A percentile compares a stretch with the other conserved stretches of the same genome.
Conservation (phyloP, 2,888 invertebrate genomes). For the Cantharis flavilabris region DNA sequence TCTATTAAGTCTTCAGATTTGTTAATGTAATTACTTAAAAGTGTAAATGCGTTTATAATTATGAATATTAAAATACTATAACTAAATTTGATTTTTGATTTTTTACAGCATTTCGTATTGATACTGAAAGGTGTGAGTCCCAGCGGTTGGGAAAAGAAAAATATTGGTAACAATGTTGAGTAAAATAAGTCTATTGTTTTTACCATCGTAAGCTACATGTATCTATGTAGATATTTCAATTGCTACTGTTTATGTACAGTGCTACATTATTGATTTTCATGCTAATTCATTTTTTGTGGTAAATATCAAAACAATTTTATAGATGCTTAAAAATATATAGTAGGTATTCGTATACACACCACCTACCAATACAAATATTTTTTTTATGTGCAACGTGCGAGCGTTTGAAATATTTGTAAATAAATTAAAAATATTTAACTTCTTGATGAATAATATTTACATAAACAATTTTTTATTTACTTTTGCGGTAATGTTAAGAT, state of each 20-base stretch:
- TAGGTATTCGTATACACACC: too few species aligned
- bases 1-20: background rate
- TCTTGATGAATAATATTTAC: background rate
- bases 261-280: background rate
- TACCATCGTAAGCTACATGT: background rate
- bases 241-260: too few species aligned
- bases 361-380: background rate
- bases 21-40: background rate
- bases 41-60: background rate
- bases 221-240: background rate
- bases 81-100: background rate
- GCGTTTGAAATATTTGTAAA: background rate
- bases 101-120: background rate
- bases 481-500: background rate
- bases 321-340: background rate
- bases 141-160: background rate
- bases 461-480: background rate
- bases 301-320: background rate
- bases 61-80: background rate
- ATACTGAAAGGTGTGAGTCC: background rate
- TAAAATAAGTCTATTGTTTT: background rate
- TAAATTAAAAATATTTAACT: background rate
- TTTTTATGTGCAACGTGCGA: background rate
- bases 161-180: background rate
- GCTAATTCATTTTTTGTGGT: background rate